Evolutionary conservation across 1,140 invertebrate genomes (phyloP).

Genomic region (Neodiprion fabricii): DNA sequence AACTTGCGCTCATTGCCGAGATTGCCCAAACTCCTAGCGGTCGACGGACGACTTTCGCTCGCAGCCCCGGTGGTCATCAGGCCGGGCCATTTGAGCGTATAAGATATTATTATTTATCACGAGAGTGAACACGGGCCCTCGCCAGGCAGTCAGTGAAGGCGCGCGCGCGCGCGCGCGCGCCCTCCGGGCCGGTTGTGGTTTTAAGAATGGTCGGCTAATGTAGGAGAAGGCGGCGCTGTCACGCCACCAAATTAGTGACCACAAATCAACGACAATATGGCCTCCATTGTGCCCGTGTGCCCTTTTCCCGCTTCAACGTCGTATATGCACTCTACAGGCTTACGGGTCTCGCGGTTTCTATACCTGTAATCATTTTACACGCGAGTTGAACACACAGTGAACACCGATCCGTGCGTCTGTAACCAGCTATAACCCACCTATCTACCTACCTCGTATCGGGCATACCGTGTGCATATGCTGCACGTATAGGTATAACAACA

Average conservation of each 20-base stretch:
- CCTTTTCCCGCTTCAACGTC: conserved; percentile 7
- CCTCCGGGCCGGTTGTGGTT: conserved; percentile 33
- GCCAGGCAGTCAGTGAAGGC: conserved; percentile 16
- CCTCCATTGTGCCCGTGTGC: conserved; percentile 27
- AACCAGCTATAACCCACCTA: too few species aligned
- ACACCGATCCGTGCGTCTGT: too few species aligned
- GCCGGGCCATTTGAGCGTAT: conserved; percentile 3
- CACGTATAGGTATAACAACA: too few species aligned
- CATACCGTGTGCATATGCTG: too few species aligned
- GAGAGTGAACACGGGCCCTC: neutral
- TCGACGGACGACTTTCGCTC: too few species aligned
- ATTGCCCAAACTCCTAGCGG: too few species aligned
- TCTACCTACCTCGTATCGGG: too few species aligned
- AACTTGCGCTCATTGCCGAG: too few species aligned
- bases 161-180: conserved; percentile 14
- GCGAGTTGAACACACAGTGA: too few species aligned
- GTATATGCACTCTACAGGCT: neutral
- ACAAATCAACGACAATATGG: conserved; percentile 53
- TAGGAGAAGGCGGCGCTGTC: conserved; percentile 39
- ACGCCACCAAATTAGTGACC: conserved; percentile 51
- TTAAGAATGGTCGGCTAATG: conserved; percentile 53
- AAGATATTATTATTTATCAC: conserved; percentile 8
- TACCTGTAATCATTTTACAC: neutral
- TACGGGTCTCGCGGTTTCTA: neutral
- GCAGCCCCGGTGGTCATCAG: neutral